These are phyloP conservation scores for Irena cyanogastra DNA, from an alignment of 2,113 vertebrate species.

Conservation along the genomic window DNA sequence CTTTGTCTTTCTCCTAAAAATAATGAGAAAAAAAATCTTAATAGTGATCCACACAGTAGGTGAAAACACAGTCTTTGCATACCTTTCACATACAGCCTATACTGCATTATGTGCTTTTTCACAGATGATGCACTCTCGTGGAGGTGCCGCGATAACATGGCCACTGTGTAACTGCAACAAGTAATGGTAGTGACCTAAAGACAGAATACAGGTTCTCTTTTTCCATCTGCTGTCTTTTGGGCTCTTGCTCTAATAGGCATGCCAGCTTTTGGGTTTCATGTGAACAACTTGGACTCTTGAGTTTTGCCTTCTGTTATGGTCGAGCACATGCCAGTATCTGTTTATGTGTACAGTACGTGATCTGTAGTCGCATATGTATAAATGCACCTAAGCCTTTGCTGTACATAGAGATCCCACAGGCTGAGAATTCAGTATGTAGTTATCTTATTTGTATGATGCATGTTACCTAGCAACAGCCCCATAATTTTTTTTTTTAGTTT, in stretches of 20 bases:
- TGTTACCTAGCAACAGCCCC: not conserved
- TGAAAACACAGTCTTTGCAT: not conserved
- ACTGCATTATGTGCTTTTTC: not conserved
- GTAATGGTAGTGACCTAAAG: not conserved
- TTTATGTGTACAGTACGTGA: not conserved
- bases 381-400: slow-evolving; percentile 23
- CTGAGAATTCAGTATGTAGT: not conserved
- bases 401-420: not conserved
- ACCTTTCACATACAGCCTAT: slow-evolving; percentile 29
- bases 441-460: slow-evolving; percentile 11
- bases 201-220: not conserved
- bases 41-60: not conserved
- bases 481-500: not conserved
- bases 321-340: slow-evolving; percentile 45
- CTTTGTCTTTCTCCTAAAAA: slow-evolving; percentile 9
- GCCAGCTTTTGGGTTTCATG: not conserved
- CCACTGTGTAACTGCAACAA: not conserved
- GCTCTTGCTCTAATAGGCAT: not conserved
- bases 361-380: not conserved
- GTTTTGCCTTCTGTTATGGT: slow-evolving; percentile 63
- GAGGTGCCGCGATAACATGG: not conserved
- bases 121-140: not conserved
- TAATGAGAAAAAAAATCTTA: not conserved
- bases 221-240: not conserved
- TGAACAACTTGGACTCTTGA: slow-evolving; percentile 6